A percentile compares a stretch with the other conserved stretches of the same genome.
Evolutionary conservation across 2,113 vertebrate genomes (phyloP).

Genomic region (Furnarius figulus): DNA sequence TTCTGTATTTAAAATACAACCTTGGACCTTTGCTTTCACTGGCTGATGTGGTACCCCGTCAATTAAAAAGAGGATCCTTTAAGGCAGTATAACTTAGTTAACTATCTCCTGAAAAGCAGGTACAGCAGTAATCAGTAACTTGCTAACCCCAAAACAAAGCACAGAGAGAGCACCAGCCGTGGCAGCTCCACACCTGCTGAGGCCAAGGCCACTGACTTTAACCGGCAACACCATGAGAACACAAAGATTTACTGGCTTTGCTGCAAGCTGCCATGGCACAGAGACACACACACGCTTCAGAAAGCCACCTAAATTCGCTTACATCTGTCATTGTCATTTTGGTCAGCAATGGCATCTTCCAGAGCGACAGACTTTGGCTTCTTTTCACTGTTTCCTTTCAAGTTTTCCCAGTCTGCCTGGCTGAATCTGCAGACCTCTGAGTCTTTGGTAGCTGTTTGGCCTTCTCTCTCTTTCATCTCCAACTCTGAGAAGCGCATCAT

Average conservation of each 20-base stretch:
- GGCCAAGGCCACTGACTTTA: background rate
- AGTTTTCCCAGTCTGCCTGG: constrained; percentile 83
- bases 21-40: background rate
- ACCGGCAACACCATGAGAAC: background rate
- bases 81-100: background rate
- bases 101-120: background rate
- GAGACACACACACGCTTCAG: background rate
- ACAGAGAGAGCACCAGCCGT: background rate
- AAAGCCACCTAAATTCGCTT: constrained; percentile 68
- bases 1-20: background rate
- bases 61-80: background rate
- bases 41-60: background rate
- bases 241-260: background rate
- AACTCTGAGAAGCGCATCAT: constrained; percentile 98
- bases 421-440: constrained; percentile 83
- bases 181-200: background rate
- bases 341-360: constrained; percentile 77
- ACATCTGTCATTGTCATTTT: constrained; percentile 81
- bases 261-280: background rate
- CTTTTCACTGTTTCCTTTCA: constrained; percentile 83
- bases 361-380: constrained; percentile 80
- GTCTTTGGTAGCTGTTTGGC: constrained; percentile 86
- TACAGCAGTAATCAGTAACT: background rate
- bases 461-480: constrained; percentile 94
- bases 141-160: background rate